Evolutionary conservation across 2,888 invertebrate species (phyloP), one percentile per base, ranked within the genome.

Genomic region (Lithophane leautieri): DNA sequence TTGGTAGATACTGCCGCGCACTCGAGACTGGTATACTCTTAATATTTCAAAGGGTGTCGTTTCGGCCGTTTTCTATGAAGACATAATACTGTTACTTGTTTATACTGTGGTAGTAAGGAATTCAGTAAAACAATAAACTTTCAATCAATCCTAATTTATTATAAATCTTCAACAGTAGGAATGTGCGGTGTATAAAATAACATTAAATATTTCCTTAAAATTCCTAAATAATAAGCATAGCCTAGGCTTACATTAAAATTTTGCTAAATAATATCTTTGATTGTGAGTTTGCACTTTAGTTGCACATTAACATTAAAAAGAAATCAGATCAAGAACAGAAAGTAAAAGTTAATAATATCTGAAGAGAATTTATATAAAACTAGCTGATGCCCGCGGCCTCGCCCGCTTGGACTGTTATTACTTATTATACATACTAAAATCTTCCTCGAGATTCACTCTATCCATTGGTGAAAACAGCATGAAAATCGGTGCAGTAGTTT

Each of bases 261-360:
- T 66, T 34, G 52, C 54, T 76, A 82, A 83, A 58, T 82, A 84
- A 76, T 84, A 84, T 82, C 82, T 81, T 75, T 71, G 79, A 47
- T 82, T 71, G 60, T 72, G 72, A 84, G 72, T 67, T 70, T 58
- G 70, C 81, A 82, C 61, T 76, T 60, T 67, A 16, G 66, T 83
- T 82, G 70, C 61, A 79, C 61, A 40, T 65, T 68, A 60, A 34
- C 12, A 4, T 22, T 60, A 69, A 72, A 28, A 54, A 69, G 11
- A 65, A 70, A 70, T 80, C 81, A 80, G 84, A 81, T 84, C 81
- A 70, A 82, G 28, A 67, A 54, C 25, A 66, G 1, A 54, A 61
- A 60, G 34, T 58, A 73, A 12, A 58, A 58, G 11, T 25, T 4
- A 42, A 52, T 44, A 79, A 79, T 73, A 80, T 73, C 63, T 80